These are phyloP conservation scores for Drosophila anceps DNA, from an alignment of 2,888 invertebrate species.

Conservation along the genomic window DNA sequence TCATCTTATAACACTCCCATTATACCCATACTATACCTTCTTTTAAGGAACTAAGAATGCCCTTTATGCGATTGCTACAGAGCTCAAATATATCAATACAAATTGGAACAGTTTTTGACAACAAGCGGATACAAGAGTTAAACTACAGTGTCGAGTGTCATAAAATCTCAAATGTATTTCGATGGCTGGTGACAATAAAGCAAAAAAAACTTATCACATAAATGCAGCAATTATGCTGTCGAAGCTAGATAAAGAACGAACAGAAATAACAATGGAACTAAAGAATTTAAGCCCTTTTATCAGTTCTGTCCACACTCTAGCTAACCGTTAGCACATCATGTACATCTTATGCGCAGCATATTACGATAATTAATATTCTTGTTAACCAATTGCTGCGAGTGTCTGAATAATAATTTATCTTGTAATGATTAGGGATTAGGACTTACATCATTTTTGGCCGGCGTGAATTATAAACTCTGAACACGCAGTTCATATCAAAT, in stretches of 20 bases:
- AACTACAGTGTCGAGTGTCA: slow-evolving; percentile 38
- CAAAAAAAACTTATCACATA: slow-evolving; percentile 73
- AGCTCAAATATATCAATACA: slow-evolving; percentile 58
- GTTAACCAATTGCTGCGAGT: background rate
- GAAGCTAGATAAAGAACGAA: background rate
- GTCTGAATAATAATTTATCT: slow-evolving; percentile 8
- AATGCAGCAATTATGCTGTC: slow-evolving; percentile 64
- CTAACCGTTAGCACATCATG: background rate
- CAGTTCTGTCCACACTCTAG: too few relatives aligned
- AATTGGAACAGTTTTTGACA: slow-evolving; percentile 68
- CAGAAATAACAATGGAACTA: background rate
- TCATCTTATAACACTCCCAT: background rate
- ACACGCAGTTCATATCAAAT: slow-evolving; percentile 71
- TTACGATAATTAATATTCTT: slow-evolving; percentile 1
- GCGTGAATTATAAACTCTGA: slow-evolving; percentile 55
- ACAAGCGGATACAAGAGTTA: slow-evolving; percentile 3
- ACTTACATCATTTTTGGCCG: slow-evolving; percentile 29
- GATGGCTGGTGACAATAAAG: slow-evolving; percentile 63
- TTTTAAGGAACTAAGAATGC: too few relatives aligned
- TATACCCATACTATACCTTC: background rate
- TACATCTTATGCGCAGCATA: background rate
- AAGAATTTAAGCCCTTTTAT: background rate
- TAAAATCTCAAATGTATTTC: slow-evolving; percentile 76
- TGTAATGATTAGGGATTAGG: background rate
- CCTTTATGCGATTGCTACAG: background rate